Percentiles rank a stretch among this genome's conserved stretches.
phyloP scores from a whole-genome alignment of 2,113 vertebrate genomes.

The Mustelus asterias region DNA sequence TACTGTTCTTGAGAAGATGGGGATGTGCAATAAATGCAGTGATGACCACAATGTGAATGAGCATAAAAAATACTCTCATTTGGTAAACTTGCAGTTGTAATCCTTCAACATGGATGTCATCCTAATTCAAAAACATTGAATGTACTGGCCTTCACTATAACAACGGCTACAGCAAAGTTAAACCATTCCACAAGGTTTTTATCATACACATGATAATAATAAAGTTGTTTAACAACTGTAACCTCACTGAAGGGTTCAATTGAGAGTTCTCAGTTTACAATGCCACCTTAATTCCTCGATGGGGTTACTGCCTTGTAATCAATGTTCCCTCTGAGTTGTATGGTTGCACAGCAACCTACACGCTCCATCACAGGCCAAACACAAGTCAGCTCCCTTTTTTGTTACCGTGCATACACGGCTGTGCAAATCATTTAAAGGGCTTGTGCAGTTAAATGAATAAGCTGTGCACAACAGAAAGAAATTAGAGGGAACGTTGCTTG shows the following conservation, averaged over 20 bases:
- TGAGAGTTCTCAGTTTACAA: not conserved
- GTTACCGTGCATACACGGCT: not conserved
- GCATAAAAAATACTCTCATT: not conserved
- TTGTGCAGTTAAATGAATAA: not conserved
- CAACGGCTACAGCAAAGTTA: not conserved
- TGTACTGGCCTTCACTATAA: not conserved
- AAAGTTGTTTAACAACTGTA: not conserved
- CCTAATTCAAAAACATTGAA: not conserved
- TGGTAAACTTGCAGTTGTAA: not conserved
- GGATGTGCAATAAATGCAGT: no score
- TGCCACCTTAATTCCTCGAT: not conserved
- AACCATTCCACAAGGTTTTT: not conserved
- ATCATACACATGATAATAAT: conserved; percentile 12
- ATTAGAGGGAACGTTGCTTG: not conserved
- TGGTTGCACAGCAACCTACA: not conserved
- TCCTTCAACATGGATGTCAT: not conserved
- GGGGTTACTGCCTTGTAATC: not conserved
- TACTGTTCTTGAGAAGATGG: no score
- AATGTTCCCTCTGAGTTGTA: not conserved
- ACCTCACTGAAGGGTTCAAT: not conserved
- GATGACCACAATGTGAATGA: no score
- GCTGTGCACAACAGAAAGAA: not conserved
- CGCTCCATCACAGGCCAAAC: not conserved
- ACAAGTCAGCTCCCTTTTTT: not conserved
- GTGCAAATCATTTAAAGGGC: not conserved